phyloP scores from a whole-genome alignment of 2,888 invertebrate species.

The Pyralis farinalis region DNA sequence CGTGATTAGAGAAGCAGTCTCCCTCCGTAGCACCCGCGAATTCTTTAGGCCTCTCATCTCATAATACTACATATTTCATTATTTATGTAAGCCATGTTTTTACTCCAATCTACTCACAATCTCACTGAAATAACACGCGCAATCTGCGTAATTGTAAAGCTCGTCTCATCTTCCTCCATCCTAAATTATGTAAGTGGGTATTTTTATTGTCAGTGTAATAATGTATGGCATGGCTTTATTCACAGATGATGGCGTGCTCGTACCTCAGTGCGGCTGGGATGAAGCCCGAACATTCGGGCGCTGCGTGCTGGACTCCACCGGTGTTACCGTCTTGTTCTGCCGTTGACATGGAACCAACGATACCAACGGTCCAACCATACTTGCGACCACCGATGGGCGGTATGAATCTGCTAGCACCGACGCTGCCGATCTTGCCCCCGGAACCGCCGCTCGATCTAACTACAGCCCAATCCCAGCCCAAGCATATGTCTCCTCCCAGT shows the following conservation, averaged over 20 bases:
- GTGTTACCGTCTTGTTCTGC: slow-evolving; percentile 29
- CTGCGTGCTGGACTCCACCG: slow-evolving; percentile 66
- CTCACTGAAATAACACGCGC: slow-evolving; percentile 56
- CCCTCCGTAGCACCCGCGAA: slow-evolving; percentile 56
- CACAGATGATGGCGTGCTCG: slow-evolving; percentile 79
- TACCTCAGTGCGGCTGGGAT: slow-evolving; percentile 62
- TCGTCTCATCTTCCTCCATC: slow-evolving; percentile 15
- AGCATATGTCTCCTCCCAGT: slow-evolving; percentile 28
- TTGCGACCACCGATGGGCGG: slow-evolving; percentile 22
- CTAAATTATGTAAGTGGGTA: neutral
- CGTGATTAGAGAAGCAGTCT: slow-evolving; percentile 72
- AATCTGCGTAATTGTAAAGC: slow-evolving; percentile 47
- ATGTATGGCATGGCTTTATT: slow-evolving; percentile 29
- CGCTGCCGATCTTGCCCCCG: slow-evolving; percentile 19
- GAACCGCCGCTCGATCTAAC: slow-evolving; percentile 65
- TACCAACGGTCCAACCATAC: slow-evolving; percentile 25
- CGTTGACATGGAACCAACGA: slow-evolving; percentile 21
- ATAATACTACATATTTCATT: slow-evolving; percentile 79
- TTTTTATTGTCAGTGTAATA: neutral
- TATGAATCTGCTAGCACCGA: slow-evolving; percentile 17
- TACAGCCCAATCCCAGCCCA: slow-evolving; percentile 39
- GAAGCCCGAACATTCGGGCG: slow-evolving; percentile 47
- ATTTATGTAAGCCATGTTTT: slow-evolving; percentile 75
- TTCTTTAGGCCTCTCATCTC: slow-evolving; percentile 78
- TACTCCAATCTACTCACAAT: slow-evolving; percentile 53